Evolutionary conservation across 64 coral and sea anemone species (phyloP), one percentile per base, ranked within the genome.

Genomic region (Anthopleura sola): DNA sequence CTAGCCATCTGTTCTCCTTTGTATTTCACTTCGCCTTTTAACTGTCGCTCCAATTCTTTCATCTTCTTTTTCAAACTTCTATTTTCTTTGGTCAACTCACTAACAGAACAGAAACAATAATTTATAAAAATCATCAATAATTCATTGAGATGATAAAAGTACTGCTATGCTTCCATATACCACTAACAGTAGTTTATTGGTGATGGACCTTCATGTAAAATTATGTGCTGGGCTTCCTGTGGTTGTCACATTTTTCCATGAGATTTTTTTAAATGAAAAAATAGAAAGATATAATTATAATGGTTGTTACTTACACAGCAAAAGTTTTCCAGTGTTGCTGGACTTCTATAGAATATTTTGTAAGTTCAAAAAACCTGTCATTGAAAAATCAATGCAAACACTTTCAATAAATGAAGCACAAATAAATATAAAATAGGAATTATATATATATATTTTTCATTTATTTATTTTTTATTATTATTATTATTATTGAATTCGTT

Each of bases 251-350:
- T n/a, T n/a, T n/a, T n/a, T n/a, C n/a, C n/a, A n/a, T n/a, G n/a
- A n/a, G n/a, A n/a, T n/a, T n/a, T n/a, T n/a, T n/a, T n/a, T n/a
- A n/a, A n/a, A n/a, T n/a, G n/a, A n/a, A n/a, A n/a, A n/a, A n/a
- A n/a, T n/a, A n/a, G n/a, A n/a, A n/a, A n/a, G n/a, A n/a, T n/a
- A n/a, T n/a, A n/a, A n/a, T n/a, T n/a, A n/a, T n/a, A n/a, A n/a
- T n/a, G n/a, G n/a, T n/a, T n/a, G n/a, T n/a, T n/a, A 94, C 92
- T 84, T 31, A 94, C 92, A 87, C 64, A 40, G 88, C 88, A 90
- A 78, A 90, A 32, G 85, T 78, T 36, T 87, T 94, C 92, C 92
- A 94, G 19, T 87, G 88, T 28, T 87, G 85, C 21, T 94, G 88
- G 31, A 87, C 88, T 87, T 94, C 48, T 26, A 87, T 36, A 26